These are phyloP conservation scores for Furcifer pardalis DNA, from an alignment of 2,797 vertebrate genomes.

Conservation along the genomic window DNA sequence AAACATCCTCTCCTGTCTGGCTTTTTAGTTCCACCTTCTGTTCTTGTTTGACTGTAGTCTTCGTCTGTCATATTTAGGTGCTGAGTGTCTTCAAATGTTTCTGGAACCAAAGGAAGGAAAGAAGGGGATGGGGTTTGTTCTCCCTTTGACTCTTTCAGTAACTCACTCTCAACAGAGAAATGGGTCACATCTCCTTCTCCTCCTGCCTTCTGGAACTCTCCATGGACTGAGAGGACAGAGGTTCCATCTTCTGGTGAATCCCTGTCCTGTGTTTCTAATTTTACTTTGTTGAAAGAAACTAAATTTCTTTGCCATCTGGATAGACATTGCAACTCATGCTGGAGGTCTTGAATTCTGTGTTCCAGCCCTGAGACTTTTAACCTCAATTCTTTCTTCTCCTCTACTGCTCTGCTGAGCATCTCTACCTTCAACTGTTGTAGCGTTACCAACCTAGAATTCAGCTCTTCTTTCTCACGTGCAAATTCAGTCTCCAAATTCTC, in stretches of 20 bases:
- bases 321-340: conserved; percentile 54
- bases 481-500: conserved; percentile 74
- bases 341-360: conserved; percentile 72
- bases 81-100: conserved; percentile 22
- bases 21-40: background rate
- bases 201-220: conserved; percentile 64
- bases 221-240: conserved; percentile 66
- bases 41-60: background rate
- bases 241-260: conserved; percentile 64
- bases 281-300: conserved; percentile 46
- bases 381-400: conserved; percentile 73
- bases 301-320: conserved; percentile 42
- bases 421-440: conserved; percentile 73
- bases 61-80: background rate
- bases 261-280: conserved; percentile 49
- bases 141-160: conserved; percentile 50
- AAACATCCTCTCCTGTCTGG: background rate
- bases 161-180: conserved; percentile 61
- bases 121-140: background rate
- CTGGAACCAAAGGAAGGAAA: background rate
- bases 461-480: conserved; percentile 76
- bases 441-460: conserved; percentile 66
- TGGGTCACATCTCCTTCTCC: conserved; percentile 72
- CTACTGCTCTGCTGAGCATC: conserved; percentile 66
- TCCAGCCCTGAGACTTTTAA: conserved; percentile 75